Evolutionary conservation across 2,888 invertebrate genomes (phyloP).

Genomic region (Amiota minor): DNA sequence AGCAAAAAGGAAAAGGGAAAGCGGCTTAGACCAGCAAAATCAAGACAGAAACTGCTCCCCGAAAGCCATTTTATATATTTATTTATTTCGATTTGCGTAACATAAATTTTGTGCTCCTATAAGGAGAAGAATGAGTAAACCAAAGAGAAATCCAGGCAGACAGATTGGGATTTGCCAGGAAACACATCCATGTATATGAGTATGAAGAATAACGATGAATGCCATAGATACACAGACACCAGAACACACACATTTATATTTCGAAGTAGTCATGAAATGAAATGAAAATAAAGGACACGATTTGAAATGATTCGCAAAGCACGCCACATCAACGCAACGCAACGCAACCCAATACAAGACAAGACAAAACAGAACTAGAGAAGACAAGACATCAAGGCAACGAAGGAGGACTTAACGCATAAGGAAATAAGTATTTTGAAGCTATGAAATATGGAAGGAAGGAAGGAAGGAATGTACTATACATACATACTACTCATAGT

Average conservation of each 20-base stretch:
- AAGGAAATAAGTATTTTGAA: no score
- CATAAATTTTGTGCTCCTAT: not conserved
- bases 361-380: not conserved
- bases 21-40: not conserved
- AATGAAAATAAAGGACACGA: constrained; percentile 19
- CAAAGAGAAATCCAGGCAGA: not conserved
- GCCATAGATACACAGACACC: not conserved
- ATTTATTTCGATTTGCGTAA: constrained; percentile 24
- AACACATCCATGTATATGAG: not conserved
- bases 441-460: not conserved
- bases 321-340: constrained; percentile 3
- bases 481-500: not conserved
- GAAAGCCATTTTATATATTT: not conserved
- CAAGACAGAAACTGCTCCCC: not conserved
- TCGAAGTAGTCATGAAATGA: constrained; percentile 4
- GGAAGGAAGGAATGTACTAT: not conserved
- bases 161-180: constrained; percentile 6
- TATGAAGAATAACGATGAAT: not conserved
- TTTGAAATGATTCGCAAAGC: not conserved
- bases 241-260: no score
- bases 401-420: not conserved
- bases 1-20: not conserved
- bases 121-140: no score
- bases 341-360: not conserved
- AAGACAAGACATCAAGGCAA: not conserved